Evolutionary conservation across 2,113 vertebrate species (phyloP).

Genomic region (Cebidichthys violaceus): DNA sequence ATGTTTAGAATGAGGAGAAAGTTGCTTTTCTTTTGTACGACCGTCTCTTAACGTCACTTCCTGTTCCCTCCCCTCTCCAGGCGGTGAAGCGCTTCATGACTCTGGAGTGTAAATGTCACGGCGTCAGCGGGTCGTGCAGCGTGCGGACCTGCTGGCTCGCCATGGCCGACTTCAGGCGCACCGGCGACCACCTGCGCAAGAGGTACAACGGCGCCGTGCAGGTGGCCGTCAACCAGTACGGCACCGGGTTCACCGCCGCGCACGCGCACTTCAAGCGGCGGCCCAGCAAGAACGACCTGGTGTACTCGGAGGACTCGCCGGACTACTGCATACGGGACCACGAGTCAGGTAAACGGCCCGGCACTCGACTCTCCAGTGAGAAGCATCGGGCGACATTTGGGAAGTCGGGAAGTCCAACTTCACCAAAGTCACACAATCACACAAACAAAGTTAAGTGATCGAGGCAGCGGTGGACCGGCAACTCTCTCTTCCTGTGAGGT

Average conservation of each 20-base stretch:
- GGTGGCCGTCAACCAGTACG: constrained; percentile 96
- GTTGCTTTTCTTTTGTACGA: background rate
- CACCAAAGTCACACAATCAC: no score
- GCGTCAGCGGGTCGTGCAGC: constrained; percentile 95
- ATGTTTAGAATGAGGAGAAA: background rate
- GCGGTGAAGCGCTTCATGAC: constrained; percentile 95
- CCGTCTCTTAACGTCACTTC: background rate
- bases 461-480: no score
- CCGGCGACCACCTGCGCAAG: constrained; percentile 92
- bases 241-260: constrained; percentile 92
- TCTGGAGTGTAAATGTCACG: constrained; percentile 96
- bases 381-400: no score
- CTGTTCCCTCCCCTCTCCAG: constrained; percentile 73
- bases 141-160: constrained; percentile 96
- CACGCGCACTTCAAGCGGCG: constrained; percentile 90
- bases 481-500: no score
- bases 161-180: constrained; percentile 94
- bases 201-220: constrained; percentile 94
- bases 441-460: no score
- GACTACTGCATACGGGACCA: constrained; percentile 96
- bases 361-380: no score
- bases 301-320: constrained; percentile 96
- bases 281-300: constrained; percentile 93
- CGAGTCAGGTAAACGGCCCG: constrained; percentile 86
- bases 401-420: no score